Base-by-base conservation (phyloP, 2,888 invertebrate species). In the Euzetes globulus region DNA sequence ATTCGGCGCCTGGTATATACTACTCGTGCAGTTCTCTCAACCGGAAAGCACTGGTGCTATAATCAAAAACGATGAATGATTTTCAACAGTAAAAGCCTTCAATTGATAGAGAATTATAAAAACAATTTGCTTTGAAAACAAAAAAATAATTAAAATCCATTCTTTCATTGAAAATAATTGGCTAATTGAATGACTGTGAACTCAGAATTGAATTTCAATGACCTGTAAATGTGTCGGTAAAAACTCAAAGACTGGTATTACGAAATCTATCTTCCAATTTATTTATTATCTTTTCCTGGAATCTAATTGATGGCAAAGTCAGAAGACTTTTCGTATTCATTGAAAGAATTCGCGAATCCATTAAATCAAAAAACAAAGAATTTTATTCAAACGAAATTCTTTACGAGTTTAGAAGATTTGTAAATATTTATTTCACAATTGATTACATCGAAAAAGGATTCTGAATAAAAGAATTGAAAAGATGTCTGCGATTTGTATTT, bases 21-120 rank as follows among this genome's bases (percentile, higher is more conserved):
- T 13, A 50, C 50, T 50, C n/a, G 19, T 27, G 13, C 27, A 4
- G 27, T 9, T 1, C 17, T 33, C 33, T 29, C 63, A 63, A 7
- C 63, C 63, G 63, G 15, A 63, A 63, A 63, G 63, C 37, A 33
- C 55, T 25, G 55, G 19, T 63, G 63, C 29, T 63, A 37, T 60
- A 15, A 60, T 60, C 22, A 63, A 63, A 63, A 29, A 33, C 63
- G 17, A 63, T 17, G 27, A 63, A 33, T 33, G 33, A 63, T 63
- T 33, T 37, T 37, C 19, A 22, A 60, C 9, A 63, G 19, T 37
- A 63, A 63, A 19, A 63, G 41, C 9, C 41, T 41, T 41, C 41
- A 5, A 9, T 13, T 41, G 41, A 41, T 41, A 11, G 41, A 1
- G 13, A 41, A 13, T 41, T 7, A 9, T 7, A 55, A 55, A 55